phyloP scores from a whole-genome alignment of 2,113 vertebrate species.

The Microcebus ravelobensis region DNA sequence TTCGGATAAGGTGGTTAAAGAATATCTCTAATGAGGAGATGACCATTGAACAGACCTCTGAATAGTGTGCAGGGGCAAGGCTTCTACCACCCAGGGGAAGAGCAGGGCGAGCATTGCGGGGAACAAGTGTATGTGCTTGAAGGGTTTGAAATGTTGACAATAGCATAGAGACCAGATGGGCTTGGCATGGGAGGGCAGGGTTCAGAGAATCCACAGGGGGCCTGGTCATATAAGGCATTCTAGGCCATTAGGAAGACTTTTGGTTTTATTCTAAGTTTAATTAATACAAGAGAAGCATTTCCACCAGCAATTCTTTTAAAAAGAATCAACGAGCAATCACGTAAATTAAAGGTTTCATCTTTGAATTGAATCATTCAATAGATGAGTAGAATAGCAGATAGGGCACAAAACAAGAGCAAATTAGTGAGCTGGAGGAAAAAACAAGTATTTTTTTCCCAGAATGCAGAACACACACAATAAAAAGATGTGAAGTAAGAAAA shows the following conservation, averaged over 20 bases:
- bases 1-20: not conserved
- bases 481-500: not conserved
- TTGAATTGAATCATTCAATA: constrained; percentile 34
- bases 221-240: not conserved
- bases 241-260: not conserved
- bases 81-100: not conserved
- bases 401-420: not conserved
- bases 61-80: not conserved
- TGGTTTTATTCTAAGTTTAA: constrained; percentile 13
- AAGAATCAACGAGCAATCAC: not conserved
- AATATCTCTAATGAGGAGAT: not conserved
- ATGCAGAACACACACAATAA: not conserved
- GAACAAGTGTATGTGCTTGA: not conserved
- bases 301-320: not conserved
- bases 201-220: not conserved
- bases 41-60: not conserved
- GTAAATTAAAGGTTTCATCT: constrained; percentile 22
- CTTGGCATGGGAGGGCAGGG: not conserved
- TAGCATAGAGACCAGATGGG: not conserved
- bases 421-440: not conserved
- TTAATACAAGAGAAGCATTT: not conserved
- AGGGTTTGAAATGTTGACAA: not conserved
- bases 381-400: not conserved
- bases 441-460: not conserved
- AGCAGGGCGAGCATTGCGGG: not conserved